These are phyloP conservation scores for Pogonognathellus flavescens DNA, from an alignment of 1,140 invertebrate species.

Conservation along the genomic window DNA sequence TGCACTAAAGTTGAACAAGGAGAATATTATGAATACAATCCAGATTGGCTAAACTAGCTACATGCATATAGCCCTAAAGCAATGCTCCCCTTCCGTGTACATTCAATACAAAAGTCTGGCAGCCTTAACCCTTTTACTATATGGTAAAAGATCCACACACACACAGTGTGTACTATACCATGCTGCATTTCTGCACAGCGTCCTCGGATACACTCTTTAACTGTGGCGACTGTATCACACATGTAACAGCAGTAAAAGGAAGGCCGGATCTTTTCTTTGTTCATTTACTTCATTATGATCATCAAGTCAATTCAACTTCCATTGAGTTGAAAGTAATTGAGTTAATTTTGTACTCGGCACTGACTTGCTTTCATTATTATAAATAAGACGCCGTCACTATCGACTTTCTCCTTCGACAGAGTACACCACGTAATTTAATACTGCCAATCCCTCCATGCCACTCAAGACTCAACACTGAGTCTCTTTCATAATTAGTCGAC, in stretches of 20 bases:
- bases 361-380: background rate
- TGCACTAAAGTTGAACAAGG: too few relatives aligned
- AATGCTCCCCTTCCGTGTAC: too few relatives aligned
- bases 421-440: too few relatives aligned
- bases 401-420: background rate
- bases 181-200: background rate
- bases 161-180: background rate
- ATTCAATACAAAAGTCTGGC: too few relatives aligned
- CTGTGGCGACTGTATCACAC: too few relatives aligned
- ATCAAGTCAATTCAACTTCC: background rate
- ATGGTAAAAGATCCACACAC: too few relatives aligned
- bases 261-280: background rate
- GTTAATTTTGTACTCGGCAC: background rate
- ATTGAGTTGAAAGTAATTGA: background rate
- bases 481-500: background rate
- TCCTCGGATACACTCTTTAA: too few relatives aligned
- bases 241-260: too few relatives aligned
- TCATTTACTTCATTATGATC: background rate
- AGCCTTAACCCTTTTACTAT: too few relatives aligned
- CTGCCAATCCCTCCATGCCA: background rate
- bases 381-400: background rate
- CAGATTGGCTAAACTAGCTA: too few relatives aligned
- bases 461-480: background rate
- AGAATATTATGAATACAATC: background rate
- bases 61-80: too few relatives aligned